These are phyloP conservation scores for Agapornis canus DNA, from an alignment of 2,797 vertebrate genomes.

Conservation along the genomic window DNA sequence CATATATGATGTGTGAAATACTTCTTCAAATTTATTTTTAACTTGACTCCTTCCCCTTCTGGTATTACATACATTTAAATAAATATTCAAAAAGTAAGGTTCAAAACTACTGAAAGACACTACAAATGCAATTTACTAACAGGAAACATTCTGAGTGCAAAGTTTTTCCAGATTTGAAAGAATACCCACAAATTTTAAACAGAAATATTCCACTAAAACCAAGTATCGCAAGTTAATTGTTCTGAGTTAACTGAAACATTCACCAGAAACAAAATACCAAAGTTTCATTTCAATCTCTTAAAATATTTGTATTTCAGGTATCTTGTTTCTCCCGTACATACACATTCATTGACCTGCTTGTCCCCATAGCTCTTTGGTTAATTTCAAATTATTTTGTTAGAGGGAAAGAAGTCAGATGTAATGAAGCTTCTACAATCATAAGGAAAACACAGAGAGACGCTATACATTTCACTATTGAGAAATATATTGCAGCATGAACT, in stretches of 20 bases:
- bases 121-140: neutral
- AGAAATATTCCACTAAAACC: neutral
- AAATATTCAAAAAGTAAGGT: neutral
- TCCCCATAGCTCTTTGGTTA: neutral
- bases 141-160: neutral
- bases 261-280: neutral
- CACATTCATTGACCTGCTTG: neutral
- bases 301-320: neutral
- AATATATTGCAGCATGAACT: neutral
- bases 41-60: neutral
- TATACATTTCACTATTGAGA: neutral
- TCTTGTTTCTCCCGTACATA: neutral
- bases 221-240: neutral
- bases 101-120: neutral
- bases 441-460: neutral
- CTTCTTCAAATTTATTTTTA: neutral
- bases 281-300: neutral
- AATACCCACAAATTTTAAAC: rapidly evolving
- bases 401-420: neutral
- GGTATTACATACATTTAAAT: neutral
- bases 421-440: neutral
- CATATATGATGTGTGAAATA: neutral
- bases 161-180: neutral
- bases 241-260: neutral
- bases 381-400: neutral